Evolutionary conservation across 2,113 vertebrate species (phyloP), one percentile per base, ranked within the genome.

Genomic region (Malurus melanocephalus): DNA sequence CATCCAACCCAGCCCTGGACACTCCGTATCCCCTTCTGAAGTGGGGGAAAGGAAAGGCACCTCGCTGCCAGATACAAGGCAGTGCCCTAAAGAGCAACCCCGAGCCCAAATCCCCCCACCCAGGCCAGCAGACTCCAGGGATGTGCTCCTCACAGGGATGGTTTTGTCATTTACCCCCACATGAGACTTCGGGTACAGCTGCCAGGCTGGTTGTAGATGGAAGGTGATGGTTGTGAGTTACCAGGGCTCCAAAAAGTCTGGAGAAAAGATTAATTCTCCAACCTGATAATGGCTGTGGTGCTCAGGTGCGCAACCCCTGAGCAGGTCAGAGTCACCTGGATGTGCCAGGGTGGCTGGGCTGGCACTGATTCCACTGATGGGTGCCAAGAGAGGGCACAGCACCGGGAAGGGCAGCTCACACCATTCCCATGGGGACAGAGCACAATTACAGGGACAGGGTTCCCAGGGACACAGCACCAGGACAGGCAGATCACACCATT

Each of bases 161-260:
- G 6, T 9, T 5, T 8, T 17, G 19, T 35, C 56, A 35, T 7
- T 35, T 14, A 64, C 22, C 52, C 40, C 7, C 40, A 3, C 1
- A 1, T 0, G 4, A 0, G 0, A 27, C 6, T 42, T 32, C 7
- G 51, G 46, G 6, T 7, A 6, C 0, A 7, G 32, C 11, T 55
- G 14, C 22, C n/a, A 20, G 24, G 13, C 4, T 43, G 43, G 7
- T 9, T 74, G 22, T 7, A 49, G 48, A 16, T 12, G 9, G 30
- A 48, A 3, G 9, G 10, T 24, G 26, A 32, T 5, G 1, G 6
- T 8, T 16, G 9, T 5, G 38, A 35, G 12, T 16, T 21, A 61
- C n/a, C 52, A 51, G 32, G 6, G 3, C 51, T 52, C 38, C 21
- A 35, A 43, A 33, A 53, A 66, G 14, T 3, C 48, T 3, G 20